Evolutionary conservation across 2,797 vertebrate species (phyloP), one percentile per base, ranked within the genome.

Genomic region (Lycodopsis pacificus): DNA sequence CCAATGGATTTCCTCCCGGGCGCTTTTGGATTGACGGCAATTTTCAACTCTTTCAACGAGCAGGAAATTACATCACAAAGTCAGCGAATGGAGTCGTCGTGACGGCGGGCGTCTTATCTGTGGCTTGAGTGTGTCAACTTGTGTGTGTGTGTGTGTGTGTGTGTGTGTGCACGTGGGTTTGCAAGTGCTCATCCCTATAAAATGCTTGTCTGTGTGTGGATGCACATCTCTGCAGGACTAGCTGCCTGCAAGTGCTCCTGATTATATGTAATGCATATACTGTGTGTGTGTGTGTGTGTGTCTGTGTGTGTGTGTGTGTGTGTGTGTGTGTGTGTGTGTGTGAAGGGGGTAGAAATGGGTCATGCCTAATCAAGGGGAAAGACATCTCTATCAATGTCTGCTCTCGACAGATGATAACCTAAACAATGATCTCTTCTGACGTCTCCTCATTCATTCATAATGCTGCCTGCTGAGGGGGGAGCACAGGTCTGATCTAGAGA

Each of bases 341-440:
- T 13, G 42, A 8, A 4, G 5, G 25, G 19, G 75, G 49, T 74
- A 63, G 65, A 92, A 90, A 76, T 91, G 77, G 91, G 91, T 91
- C 91, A 92, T 36, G 81, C 70, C 76, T 89, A 92, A 91, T 92
- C 84, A 88, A 89, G 86, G 32, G 61, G 71, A 91, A 86, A 83
- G 77, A 90, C 87, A 56, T 89, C 90, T 93, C 90, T 84, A 92
- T 92, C 90, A 90, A 65, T 86, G 88, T 89, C 87, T 80, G 34
- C 78, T 82, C 68, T 49, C 36, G 80, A 91, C 87, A 89, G 83
- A 80, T 86, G 87, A 91, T 81, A 81, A 85, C 71, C 76, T 62
- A 51, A 89, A 84, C 84, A 76, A 86, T 81, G 80, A 87, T 88
- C 77, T 80, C 5, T 30, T 63, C 80, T 49, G 91, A 89, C 83